These are phyloP conservation scores for Folsomia manolachei DNA, from an alignment of 2,888 invertebrate genomes.

Conservation along the genomic window DNA sequence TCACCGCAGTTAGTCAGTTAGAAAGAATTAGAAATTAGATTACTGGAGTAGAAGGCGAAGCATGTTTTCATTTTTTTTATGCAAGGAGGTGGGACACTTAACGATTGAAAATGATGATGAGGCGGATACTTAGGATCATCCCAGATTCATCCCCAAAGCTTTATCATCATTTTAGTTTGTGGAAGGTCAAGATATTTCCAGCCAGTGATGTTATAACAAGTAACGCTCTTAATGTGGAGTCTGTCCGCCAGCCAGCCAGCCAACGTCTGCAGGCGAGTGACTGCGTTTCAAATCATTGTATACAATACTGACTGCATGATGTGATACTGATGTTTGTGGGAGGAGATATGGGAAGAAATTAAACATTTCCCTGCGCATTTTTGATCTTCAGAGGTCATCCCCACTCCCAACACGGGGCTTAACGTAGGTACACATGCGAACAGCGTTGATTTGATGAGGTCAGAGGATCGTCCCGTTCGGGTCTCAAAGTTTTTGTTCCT, in stretches of 20 bases:
- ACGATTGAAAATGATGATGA: conserved; percentile 11
- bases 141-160: conserved; percentile 2
- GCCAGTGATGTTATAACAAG: too few species aligned
- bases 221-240: too few species aligned
- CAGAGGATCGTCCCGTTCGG: background rate
- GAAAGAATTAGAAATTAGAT: background rate
- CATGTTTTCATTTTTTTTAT: too few species aligned
- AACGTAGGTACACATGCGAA: background rate
- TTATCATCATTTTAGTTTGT: background rate
- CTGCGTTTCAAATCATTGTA: background rate
- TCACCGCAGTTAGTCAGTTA: background rate
- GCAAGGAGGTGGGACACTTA: background rate
- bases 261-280: conserved; percentile 3
- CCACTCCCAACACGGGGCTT: background rate
- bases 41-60: conserved; percentile 6
- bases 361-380: background rate
- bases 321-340: background rate
- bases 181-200: background rate
- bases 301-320: background rate
- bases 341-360: background rate
- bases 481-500: background rate
- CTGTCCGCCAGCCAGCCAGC: background rate
- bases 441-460: background rate
- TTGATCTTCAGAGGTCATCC: background rate
- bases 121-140: conserved; percentile 10